phyloP scores from a whole-genome alignment of 2,888 invertebrate species.

The Lamellibrachia satsuma region DNA sequence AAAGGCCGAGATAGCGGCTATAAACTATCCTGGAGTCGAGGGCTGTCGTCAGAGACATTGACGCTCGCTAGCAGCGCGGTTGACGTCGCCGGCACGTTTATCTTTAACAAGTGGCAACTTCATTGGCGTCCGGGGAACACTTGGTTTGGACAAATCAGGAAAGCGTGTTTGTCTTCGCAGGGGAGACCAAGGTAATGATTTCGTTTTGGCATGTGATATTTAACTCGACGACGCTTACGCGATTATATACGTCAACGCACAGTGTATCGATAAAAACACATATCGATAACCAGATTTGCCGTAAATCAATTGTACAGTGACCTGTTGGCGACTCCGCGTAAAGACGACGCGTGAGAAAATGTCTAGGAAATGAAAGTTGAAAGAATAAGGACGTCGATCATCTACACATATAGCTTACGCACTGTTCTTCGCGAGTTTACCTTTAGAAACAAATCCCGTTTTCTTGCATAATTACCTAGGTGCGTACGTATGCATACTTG shows the following conservation, averaged over 20 bases:
- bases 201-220: not conserved
- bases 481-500: not conserved
- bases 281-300: not conserved
- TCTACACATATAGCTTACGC: not conserved
- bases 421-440: not conserved
- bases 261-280: not conserved
- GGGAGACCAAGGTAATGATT: not conserved
- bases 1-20: not conserved
- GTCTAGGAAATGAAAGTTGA: not conserved
- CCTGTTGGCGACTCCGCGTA: not conserved
- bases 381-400: not conserved
- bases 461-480: not conserved
- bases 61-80: not conserved
- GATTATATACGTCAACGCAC: not conserved
- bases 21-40: not conserved
- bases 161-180: not conserved
- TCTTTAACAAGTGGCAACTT: not conserved
- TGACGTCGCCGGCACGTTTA: slow-evolving; percentile 4
- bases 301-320: not conserved
- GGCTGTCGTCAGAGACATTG: not conserved
- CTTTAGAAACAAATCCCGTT: not conserved
- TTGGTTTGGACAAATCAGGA: not conserved
- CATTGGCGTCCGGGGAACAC: not conserved
- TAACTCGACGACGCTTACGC: not conserved
- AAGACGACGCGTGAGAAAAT: not conserved